Evolutionary conservation across 2,113 vertebrate genomes (phyloP).

Genomic region (Rostratula benghalensis): DNA sequence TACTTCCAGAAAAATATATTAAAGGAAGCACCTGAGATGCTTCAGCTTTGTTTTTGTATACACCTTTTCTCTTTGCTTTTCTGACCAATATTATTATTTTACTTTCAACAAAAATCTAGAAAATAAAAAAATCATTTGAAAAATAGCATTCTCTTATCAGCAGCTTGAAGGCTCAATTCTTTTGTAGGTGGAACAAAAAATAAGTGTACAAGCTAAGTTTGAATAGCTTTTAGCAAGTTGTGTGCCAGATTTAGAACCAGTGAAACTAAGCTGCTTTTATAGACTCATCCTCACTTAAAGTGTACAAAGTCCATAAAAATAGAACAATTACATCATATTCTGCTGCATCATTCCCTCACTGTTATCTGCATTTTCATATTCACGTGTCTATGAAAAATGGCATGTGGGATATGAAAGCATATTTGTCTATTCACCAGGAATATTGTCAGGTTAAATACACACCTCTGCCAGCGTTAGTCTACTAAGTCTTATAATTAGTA

Average conservation of each 20-base stretch:
- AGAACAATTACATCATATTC: constrained; percentile 49
- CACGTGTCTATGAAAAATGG: constrained; percentile 3
- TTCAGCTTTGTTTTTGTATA: neutral
- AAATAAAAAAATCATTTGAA: neutral
- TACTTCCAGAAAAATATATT: neutral
- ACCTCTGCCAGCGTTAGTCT: neutral
- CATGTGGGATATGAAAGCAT: constrained; percentile 15
- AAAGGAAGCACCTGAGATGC: neutral
- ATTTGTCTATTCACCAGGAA: neutral
- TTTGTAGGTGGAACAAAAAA: neutral
- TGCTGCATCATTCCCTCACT: constrained; percentile 27
- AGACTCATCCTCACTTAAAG: constrained; percentile 27
- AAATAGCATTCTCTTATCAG: neutral
- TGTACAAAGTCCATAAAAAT: constrained; percentile 28
- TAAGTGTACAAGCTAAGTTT: neutral
- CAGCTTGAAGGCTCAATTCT: neutral
- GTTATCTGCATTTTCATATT: constrained; percentile 8
- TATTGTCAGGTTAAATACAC: constrained; percentile 2
- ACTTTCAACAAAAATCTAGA: neutral
- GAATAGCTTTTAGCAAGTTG: constrained; percentile 1
- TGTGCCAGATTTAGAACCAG: constrained; percentile 27
- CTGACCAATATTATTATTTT: neutral
- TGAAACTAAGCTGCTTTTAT: neutral
- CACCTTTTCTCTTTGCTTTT: neutral
- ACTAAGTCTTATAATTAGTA: neutral